phyloP scores from a whole-genome alignment of 2,888 invertebrate species.

The Brenthis ino region DNA sequence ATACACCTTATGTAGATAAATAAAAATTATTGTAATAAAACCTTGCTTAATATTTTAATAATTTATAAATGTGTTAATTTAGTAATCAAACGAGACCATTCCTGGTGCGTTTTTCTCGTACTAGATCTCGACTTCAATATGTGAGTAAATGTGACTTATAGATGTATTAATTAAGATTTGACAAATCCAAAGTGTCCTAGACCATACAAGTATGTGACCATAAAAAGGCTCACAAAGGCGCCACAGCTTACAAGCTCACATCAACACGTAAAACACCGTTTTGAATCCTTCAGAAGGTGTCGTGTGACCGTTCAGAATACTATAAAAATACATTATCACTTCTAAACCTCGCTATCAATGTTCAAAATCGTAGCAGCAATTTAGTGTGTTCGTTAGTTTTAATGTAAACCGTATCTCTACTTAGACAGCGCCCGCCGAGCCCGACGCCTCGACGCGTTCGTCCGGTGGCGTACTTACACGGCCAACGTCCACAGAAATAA shows the following conservation, averaged over 20 bases:
- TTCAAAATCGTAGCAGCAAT: conserved; percentile 30
- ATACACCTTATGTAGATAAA: no score
- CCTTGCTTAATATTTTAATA: no score
- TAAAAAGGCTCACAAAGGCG: conserved; percentile 8
- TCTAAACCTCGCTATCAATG: conserved; percentile 28
- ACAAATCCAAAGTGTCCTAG: conserved; percentile 1
- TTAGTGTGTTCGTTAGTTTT: conserved; percentile 37
- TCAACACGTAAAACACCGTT: conserved; percentile 19
- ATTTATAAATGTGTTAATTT: no score
- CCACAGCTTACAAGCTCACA: conserved; percentile 19
- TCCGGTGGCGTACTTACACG: no score
- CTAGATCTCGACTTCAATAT: neutral
- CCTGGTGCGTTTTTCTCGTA: neutral
- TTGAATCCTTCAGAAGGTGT: conserved; percentile 24
- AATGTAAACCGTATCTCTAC: conserved; percentile 39
- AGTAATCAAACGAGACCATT: no score
- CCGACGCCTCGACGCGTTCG: neutral
- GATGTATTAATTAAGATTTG: conserved; percentile 10
- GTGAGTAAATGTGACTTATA: neutral
- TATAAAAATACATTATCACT: conserved; percentile 46
- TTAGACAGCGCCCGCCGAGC: conserved; percentile 27
- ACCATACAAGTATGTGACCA: conserved; percentile 1
- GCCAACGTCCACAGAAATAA: neutral
- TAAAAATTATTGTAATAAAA: no score
- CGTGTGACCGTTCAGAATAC: conserved; percentile 9